Base-by-base conservation (phyloP, 2,113 vertebrate species). In the Malurus melanocephalus region DNA sequence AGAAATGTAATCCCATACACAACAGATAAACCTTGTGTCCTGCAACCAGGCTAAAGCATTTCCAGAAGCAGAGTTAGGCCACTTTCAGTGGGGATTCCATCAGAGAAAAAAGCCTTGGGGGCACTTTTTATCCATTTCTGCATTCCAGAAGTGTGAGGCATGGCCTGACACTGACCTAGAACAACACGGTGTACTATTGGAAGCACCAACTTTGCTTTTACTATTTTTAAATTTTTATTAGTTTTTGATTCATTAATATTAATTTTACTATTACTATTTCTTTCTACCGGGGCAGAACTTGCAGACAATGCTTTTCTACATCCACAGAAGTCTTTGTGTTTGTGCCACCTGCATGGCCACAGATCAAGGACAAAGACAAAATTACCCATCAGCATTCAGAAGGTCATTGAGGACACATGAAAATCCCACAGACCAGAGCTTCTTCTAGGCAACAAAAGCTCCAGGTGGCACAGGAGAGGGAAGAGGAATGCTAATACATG, bases 151-250 rank as follows among this genome's bases (percentile, higher is more conserved):
- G 33, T 33, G 33, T 33, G 33, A 33, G 33, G 33, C 33, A 33
- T 33, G 33, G 33, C 33, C 33, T 33, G 33, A 33, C 33, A 33
- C 33, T 33, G 33, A 33, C 33, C 33, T 33, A 33, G 33, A 33
- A 33, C 33, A 33, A 33, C 32, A 8, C 0, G 0, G 45, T 1
- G 10, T 9, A 19, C 1, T 18, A 18, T 42, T 33, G 33, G 26
- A 59, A 89, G 19, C 2, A 38, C 26, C 16, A 35, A 53, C 0
- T 49, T 17, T 55, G 7, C 10, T 30, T 21, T 52, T 27, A 45
- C 30, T 55, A 8, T 38, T 85, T 23, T 88, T 86, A 11, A 38
- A 38, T 38, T 38, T 38, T 38, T 38, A 38, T 38, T 38, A 38
- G 38, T 38, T 38, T 38, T 38, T 38, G 38, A 38, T 38, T 35